These are phyloP conservation scores for Temnothorax nylanderi DNA, from an alignment of 1,140 invertebrate genomes.

Conservation along the genomic window DNA sequence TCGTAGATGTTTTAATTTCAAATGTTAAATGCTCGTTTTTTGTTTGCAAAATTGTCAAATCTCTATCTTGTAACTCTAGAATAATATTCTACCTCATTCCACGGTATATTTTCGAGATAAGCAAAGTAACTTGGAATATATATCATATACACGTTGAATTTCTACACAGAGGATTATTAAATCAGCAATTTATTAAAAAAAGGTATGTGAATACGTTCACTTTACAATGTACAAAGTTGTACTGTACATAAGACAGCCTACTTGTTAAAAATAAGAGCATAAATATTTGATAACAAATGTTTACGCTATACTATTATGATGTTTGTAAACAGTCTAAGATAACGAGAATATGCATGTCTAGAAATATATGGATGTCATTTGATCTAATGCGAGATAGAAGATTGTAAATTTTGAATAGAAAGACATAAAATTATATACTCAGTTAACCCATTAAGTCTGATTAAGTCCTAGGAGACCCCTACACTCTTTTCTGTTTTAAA, in stretches of 20 bases:
- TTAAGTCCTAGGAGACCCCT: neutral
- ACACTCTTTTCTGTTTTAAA: neutral
- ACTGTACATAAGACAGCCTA: neutral
- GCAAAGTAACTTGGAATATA: slow-evolving; percentile 3
- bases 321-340: too few relatives aligned
- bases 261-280: slow-evolving; percentile 20
- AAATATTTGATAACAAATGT: neutral
- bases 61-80: neutral
- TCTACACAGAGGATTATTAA: slow-evolving; percentile 6
- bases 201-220: neutral
- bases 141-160: neutral
- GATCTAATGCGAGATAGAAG: neutral
- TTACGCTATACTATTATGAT: neutral
- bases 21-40: neutral
- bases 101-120: slow-evolving; percentile 2
- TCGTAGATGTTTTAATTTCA: neutral
- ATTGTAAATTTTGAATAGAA: neutral
- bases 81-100: slow-evolving; percentile 6
- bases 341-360: too few relatives aligned
- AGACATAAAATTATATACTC: neutral
- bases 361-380: neutral
- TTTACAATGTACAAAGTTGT: slow-evolving; percentile 4
- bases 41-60: neutral
- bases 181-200: neutral
- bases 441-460: neutral